Percentiles rank a stretch among this genome's conserved stretches.
phyloP scores from a whole-genome alignment of 2,888 invertebrate genomes.

The Labia minor region DNA sequence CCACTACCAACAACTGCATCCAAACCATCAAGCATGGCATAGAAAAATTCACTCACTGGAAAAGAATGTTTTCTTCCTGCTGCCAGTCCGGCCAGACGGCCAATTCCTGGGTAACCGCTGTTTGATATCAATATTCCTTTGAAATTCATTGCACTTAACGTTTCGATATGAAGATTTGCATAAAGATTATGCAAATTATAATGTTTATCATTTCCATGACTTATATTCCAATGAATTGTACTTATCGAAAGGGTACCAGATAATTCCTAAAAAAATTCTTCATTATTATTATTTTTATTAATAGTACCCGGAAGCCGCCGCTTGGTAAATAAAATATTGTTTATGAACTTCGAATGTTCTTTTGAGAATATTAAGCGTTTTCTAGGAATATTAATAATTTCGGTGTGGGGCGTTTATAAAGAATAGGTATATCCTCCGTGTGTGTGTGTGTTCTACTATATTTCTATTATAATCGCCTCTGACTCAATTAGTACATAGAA shows the following conservation, averaged over 20 bases:
- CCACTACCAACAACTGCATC: slow-evolving; percentile 31
- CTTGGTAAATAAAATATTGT: too few relatives aligned
- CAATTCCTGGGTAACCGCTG: slow-evolving; percentile 34
- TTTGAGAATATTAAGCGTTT: too few relatives aligned
- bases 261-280: slow-evolving; percentile 32
- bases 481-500: too few relatives aligned
- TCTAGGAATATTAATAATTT: too few relatives aligned
- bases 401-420: too few relatives aligned
- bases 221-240: slow-evolving; percentile 44
- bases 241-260: slow-evolving; percentile 37
- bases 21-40: background rate
- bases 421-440: too few relatives aligned
- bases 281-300: slow-evolving; percentile 21
- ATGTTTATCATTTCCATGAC: slow-evolving; percentile 32
- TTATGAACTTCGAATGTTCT: too few relatives aligned
- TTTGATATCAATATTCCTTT: slow-evolving; percentile 26
- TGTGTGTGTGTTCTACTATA: too few relatives aligned
- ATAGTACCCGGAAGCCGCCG: too few relatives aligned
- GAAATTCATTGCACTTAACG: slow-evolving; percentile 29
- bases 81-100: slow-evolving; percentile 30
- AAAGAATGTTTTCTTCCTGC: slow-evolving; percentile 22
- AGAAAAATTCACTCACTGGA: slow-evolving; percentile 29
- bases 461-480: too few relatives aligned
- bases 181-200: slow-evolving; percentile 46
- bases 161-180: slow-evolving; percentile 40